phyloP scores from a whole-genome alignment of 2,797 vertebrate species.

The Acanthiza pusilla region DNA sequence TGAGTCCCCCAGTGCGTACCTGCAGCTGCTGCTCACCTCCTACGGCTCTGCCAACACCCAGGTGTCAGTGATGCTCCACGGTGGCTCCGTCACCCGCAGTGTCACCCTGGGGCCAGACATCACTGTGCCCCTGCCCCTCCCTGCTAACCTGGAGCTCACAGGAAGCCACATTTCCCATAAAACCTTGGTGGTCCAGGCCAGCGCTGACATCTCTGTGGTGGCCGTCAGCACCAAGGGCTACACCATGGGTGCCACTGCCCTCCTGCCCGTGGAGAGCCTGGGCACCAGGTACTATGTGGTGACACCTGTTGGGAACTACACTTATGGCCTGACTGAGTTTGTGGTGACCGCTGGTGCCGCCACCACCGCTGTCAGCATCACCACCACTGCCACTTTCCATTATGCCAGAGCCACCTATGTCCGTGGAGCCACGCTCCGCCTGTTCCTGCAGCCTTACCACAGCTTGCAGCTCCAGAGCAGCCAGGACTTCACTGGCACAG shows the following conservation, averaged over 20 bases:
- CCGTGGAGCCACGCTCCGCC: rapidly evolving
- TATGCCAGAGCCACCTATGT: not conserved
- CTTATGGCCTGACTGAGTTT: not conserved
- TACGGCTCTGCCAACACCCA: not conserved
- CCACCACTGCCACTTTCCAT: not conserved
- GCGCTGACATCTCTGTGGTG: not conserved
- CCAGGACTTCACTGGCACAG: not conserved
- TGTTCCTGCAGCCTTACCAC: not conserved
- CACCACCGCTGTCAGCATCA: not conserved
- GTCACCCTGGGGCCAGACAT: not conserved
- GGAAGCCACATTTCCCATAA: not conserved
- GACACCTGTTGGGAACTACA: not conserved
- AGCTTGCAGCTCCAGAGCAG: not conserved
- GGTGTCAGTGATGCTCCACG: rapidly evolving
- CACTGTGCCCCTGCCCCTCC: not conserved
- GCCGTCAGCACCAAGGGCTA: not conserved
- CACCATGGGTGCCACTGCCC: not conserved
- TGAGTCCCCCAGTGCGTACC: rapidly evolving
- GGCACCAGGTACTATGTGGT: not conserved
- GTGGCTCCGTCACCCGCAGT: rapidly evolving
- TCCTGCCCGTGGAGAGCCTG: not conserved
- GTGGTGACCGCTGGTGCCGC: not conserved
- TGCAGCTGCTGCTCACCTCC: not conserved
- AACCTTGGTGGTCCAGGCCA: not conserved
- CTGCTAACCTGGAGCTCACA: not conserved